phyloP scores from a whole-genome alignment of 53 echinoderm and acorn worm genomes.

The Crossaster papposus region DNA sequence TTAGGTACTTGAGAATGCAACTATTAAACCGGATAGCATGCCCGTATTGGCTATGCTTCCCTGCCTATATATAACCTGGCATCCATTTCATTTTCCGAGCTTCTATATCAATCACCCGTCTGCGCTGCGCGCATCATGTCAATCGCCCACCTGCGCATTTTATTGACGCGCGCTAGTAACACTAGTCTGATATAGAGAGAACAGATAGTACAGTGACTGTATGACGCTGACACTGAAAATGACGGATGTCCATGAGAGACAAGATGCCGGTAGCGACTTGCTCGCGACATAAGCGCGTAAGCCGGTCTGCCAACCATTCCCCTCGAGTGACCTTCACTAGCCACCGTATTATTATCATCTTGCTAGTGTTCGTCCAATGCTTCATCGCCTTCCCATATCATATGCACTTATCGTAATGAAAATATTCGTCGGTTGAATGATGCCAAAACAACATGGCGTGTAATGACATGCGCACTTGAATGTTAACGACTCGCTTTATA shows the following conservation, averaged over 20 bases:
- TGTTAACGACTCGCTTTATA: neutral
- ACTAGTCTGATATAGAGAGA: no score
- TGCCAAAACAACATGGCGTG: neutral
- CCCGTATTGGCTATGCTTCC: neutral
- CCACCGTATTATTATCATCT: neutral
- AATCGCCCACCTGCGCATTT: neutral
- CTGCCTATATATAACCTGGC: neutral
- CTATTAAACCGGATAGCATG: neutral
- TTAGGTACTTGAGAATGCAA: neutral
- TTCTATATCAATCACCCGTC: neutral
- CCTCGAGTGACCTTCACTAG: neutral
- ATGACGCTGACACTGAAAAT: neutral
- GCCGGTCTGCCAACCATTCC: neutral
- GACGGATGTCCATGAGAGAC: neutral
- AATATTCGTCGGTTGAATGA: neutral
- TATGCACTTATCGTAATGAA: constrained; percentile 47
- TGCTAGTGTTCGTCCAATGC: neutral
- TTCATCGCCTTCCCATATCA: constrained; percentile 20
- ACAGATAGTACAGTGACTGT: constrained; percentile 26
- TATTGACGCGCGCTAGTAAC: no score
- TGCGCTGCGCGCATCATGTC: no score
- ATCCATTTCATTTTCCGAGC: neutral
- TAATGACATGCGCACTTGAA: neutral
- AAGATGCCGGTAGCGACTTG: neutral
- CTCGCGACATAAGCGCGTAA: neutral